Percentiles rank a stretch among this genome's conserved stretches.
Conservation (phyloP, 1,140 invertebrate genomes). For the Hylaeus anthracinus region DNA sequence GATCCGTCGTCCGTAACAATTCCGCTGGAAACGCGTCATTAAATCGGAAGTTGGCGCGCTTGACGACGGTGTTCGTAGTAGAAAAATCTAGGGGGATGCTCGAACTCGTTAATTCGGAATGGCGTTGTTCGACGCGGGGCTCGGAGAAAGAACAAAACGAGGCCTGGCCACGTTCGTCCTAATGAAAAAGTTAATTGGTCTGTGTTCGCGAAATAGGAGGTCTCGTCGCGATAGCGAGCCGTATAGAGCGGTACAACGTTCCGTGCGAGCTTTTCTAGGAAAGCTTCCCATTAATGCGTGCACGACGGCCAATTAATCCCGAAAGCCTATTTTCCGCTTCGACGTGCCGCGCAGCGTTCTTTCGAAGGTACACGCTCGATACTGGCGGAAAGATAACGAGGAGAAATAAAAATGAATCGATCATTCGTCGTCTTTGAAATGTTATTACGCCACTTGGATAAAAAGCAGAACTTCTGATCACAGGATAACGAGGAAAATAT, state of each 20-base stretch:
- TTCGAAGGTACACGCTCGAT: background rate
- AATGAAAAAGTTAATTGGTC: slow-evolving; percentile 65
- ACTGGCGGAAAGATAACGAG: no score
- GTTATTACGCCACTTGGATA: no score
- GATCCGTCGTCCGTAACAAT: no score
- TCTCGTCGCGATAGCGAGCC: slow-evolving; percentile 26
- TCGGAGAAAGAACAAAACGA: slow-evolving; percentile 34
- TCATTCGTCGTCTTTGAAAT: no score
- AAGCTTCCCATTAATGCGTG: background rate
- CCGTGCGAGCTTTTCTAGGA: background rate
- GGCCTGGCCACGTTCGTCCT: slow-evolving; percentile 33
- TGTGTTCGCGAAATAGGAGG: slow-evolving; percentile 39
- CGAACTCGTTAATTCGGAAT: slow-evolving; percentile 55
- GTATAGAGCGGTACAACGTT: background rate
- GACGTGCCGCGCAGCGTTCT: background rate
- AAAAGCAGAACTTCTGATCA: no score
- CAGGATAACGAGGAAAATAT: no score
- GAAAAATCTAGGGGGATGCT: slow-evolving; percentile 25
- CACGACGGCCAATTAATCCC: background rate
- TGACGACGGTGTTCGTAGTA: background rate
- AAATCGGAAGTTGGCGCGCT: no score
- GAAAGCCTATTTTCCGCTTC: background rate
- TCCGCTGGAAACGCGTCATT: no score
- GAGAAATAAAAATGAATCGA: no score
- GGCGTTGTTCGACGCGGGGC: slow-evolving; percentile 35